Evolutionary conservation across 2,888 invertebrate genomes (phyloP).

Genomic region (Cylloceria caligata): DNA sequence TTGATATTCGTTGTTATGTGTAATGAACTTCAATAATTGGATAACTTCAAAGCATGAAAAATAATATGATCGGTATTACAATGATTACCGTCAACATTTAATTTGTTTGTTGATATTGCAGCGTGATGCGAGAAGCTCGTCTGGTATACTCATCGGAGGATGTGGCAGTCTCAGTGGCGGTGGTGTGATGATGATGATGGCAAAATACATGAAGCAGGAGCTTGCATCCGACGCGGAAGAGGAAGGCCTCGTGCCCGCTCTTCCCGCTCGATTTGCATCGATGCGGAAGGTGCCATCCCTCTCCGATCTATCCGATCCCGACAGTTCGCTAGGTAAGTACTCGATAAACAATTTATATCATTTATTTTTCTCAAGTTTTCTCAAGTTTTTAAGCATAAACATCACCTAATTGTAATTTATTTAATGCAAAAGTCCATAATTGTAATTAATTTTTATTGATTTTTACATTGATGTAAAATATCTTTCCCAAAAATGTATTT

Average conservation of each 20-base stretch:
- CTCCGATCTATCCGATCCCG: conserved; percentile 95
- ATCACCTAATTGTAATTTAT: too few species aligned
- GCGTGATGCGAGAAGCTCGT: conserved; percentile 80
- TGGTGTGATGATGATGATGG: conserved; percentile 83
- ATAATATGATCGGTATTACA: background rate
- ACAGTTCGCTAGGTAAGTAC: conserved; percentile 94
- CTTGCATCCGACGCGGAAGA: conserved; percentile 86
- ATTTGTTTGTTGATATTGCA: conserved; percentile 64
- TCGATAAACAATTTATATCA: background rate
- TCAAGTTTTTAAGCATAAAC: too few species aligned
- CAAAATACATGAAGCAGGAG: conserved; percentile 87
- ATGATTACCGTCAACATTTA: conserved; percentile 4
- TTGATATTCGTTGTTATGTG: background rate
- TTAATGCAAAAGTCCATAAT: too few species aligned
- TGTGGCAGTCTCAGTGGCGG: conserved; percentile 78
- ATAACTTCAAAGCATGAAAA: background rate
- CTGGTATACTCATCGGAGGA: conserved; percentile 75
- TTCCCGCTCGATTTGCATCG: conserved; percentile 86
- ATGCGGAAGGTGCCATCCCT: conserved; percentile 96
- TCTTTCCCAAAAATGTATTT: conserved; percentile 14
- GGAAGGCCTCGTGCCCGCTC: conserved; percentile 88
- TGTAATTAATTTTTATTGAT: too few species aligned
- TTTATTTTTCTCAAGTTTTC: background rate
- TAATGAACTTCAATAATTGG: background rate
- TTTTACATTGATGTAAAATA: background rate